Evolutionary conservation across 1,140 invertebrate species (phyloP).

Genomic region (Drosophila insularis): DNA sequence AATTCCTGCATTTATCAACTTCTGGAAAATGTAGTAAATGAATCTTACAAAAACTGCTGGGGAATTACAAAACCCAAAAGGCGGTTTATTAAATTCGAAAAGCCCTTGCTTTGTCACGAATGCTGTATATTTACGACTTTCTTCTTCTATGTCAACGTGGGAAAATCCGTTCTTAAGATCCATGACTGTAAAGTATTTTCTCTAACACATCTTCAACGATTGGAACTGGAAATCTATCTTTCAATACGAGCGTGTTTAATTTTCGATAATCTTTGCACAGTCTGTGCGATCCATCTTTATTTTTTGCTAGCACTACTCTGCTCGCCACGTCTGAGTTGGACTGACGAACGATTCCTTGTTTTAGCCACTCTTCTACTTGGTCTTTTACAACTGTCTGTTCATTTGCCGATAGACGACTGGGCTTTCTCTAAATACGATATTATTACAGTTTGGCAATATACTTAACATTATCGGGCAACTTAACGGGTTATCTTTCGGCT

Average conservation of each 20-base stretch:
- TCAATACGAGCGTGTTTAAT: too few relatives aligned
- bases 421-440: neutral
- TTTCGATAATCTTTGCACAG: too few relatives aligned
- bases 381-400: slow-evolving; percentile 19
- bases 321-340: too few relatives aligned
- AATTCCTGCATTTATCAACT: neutral
- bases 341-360: slow-evolving; percentile 32
- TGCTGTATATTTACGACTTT: slow-evolving; percentile 23
- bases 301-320: too few relatives aligned
- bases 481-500: neutral
- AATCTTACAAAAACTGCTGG: slow-evolving; percentile 80
- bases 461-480: neutral
- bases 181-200: slow-evolving; percentile 49
- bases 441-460: neutral
- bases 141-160: too few relatives aligned
- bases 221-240: too few relatives aligned
- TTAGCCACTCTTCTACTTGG: slow-evolving; percentile 31
- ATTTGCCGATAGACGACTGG: slow-evolving; percentile 22
- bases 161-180: slow-evolving; percentile 38
- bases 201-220: slow-evolving; percentile 41
- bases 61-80: slow-evolving; percentile 83
- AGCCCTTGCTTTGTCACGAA: slow-evolving; percentile 67
- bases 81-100: slow-evolving; percentile 83
- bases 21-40: slow-evolving; percentile 68
- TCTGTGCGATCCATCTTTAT: too few relatives aligned